Percentiles rank a stretch among this genome's conserved stretches.
Conservation (phyloP, 2,888 invertebrate genomes). For the Eupithecia tripunctaria region DNA sequence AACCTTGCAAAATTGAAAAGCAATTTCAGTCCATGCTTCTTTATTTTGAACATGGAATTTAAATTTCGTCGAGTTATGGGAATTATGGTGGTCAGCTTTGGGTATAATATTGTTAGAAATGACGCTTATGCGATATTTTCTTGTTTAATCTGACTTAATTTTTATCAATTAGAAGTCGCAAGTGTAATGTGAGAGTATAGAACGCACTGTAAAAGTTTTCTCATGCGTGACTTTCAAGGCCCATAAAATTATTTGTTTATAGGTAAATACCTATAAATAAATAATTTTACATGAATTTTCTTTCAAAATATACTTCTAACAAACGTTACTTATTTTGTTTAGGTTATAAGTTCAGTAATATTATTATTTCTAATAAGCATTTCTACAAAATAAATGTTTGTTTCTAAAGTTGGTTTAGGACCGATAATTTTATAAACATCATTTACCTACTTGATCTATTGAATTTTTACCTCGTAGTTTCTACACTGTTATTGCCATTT, state of each 20-base stretch:
- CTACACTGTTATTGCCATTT: too few species aligned
- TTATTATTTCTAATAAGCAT: not conserved
- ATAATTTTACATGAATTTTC: too few species aligned
- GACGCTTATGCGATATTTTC: not conserved
- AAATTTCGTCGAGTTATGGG: conserved; percentile 56
- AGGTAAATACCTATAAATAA: too few species aligned
- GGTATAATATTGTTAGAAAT: conserved; percentile 16
- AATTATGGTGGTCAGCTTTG: conserved; percentile 23
- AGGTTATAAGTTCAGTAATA: not conserved
- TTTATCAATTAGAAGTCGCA: not conserved
- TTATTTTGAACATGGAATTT: conserved; percentile 48
- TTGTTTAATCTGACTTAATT: not conserved
- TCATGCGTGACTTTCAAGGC: not conserved
- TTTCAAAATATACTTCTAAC: too few species aligned
- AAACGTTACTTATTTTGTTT: too few species aligned
- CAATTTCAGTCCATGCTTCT: conserved; percentile 36
- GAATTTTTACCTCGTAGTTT: too few species aligned
- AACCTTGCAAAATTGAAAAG: conserved; percentile 47
- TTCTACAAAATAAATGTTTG: too few species aligned
- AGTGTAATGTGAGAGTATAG: not conserved
- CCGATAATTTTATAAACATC: too few species aligned
- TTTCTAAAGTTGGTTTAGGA: too few species aligned
- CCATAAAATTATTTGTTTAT: too few species aligned
- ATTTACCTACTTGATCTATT: too few species aligned
- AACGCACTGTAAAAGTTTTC: not conserved